Base-by-base conservation (phyloP, 2,888 invertebrate genomes). In the Heliconius aoede region DNA sequence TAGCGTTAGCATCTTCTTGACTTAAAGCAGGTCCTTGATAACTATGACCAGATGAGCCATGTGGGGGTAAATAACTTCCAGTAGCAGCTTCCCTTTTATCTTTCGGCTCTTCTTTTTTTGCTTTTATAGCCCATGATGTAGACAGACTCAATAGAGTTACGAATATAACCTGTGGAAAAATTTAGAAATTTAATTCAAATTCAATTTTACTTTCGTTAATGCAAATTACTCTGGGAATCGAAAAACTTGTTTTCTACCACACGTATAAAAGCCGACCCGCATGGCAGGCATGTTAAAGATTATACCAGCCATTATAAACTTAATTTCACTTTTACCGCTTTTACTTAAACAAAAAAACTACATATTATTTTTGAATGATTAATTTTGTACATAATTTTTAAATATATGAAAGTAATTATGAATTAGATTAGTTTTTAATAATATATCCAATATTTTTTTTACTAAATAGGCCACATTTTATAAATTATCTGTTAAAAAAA, bases 291-390 rank as follows among this genome's bases (percentile, higher is more conserved):
- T 85, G 83, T 85, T 87, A 84, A 86, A 90, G 88, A 91, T 92
- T 91, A 90, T 86, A 87, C 84, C 89, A 87, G 87, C 86, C 88
- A 89, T 90, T 87, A 90, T 89, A 89, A 87, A 89, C 87, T 88
- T 88, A 89, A 90, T 93, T 93, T 93, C 93, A 92, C 94, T 93
- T 92, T 88, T 89, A 85, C 87, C 85, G 89, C 91, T 93, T 92
- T 93, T 93, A 92, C 93, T 91, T 89, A 82, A 80, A 81, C 85
- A 85, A 83, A 85, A 83, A 83, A 74, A 73, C 69, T 78, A 72
- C 73, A 71, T 76, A 73, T 71, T 36, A 11, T 36, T 72, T 73
- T 68, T 78, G 72, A 76, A 78, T 78, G 80, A 71, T 64, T 67
- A 78, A 79, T 80, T 46, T 76, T 67, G 68, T 75, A 65, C 74